phyloP scores from a whole-genome alignment of 1,140 invertebrate species.

The Apis cerana region DNA sequence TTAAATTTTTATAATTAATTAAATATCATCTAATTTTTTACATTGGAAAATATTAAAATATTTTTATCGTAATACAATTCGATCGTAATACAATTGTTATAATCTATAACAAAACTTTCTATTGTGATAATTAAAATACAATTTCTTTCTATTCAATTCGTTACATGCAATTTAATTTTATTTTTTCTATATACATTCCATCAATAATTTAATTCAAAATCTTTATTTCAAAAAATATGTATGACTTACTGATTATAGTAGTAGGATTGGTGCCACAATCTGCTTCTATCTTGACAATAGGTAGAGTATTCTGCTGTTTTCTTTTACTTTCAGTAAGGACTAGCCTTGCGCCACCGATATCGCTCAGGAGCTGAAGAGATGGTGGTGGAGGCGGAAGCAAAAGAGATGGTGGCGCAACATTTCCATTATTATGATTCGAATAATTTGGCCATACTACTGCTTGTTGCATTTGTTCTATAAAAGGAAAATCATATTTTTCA shows the following conservation, averaged over 20 bases:
- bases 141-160: no score
- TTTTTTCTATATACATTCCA: neutral
- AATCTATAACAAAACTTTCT: no score
- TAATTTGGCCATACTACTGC: conserved; percentile 88
- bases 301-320: conserved; percentile 84
- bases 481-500: conserved; percentile 29
- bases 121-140: no score
- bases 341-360: conserved; percentile 80
- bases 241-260: conserved; percentile 75
- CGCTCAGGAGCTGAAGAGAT: conserved; percentile 83
- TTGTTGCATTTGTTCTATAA: conserved; percentile 87
- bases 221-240: neutral
- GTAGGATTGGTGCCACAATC: conserved; percentile 79
- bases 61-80: no score
- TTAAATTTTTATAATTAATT: no score
- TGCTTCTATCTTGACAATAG: conserved; percentile 86
- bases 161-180: neutral
- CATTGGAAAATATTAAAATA: no score
- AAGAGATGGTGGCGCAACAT: conserved; percentile 82
- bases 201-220: neutral
- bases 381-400: conserved; percentile 83
- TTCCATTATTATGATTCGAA: conserved; percentile 78
- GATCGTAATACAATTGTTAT: no score
- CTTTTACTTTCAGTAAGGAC: conserved; percentile 81
- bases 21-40: no score